A percentile compares a stretch with the other conserved stretches of the same genome.
Conservation (phyloP, 1,140 invertebrate genomes). For the Halictus rubicundus region DNA sequence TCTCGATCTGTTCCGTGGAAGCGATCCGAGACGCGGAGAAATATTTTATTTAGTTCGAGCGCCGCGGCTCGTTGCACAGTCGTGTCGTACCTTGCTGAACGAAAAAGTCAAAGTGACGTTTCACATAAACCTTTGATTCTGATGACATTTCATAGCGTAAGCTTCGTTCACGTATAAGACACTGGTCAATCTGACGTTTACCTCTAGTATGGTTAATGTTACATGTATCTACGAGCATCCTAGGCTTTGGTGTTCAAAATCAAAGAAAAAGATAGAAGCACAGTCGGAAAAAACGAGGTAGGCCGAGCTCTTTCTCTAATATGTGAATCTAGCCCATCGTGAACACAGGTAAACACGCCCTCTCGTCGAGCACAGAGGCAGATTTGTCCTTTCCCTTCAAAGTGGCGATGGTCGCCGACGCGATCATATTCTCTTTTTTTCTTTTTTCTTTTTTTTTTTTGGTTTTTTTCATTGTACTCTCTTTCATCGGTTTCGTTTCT, state of each 20-base stretch:
- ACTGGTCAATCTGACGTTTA: constrained; percentile 37
- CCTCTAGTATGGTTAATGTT: constrained; percentile 40
- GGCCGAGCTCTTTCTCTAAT: constrained; percentile 49
- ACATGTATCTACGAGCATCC: constrained; percentile 76
- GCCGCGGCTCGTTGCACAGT: neutral
- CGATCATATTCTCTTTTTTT: neutral
- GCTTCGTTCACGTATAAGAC: constrained; percentile 22
- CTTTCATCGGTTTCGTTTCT: neutral
- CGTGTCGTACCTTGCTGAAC: neutral
- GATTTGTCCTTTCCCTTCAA: constrained; percentile 5
- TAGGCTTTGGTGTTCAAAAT: constrained; percentile 67
- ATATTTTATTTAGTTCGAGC: neutral
- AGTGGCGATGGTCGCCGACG: constrained; percentile 23
- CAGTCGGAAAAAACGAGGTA: constrained; percentile 34
- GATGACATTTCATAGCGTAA: constrained; percentile 36
- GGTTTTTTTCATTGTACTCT: too few relatives aligned
- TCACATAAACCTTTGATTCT: constrained; percentile 65
- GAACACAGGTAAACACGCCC: constrained; percentile 37
- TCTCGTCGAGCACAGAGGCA: constrained; percentile 44
- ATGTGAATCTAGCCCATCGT: constrained; percentile 32
- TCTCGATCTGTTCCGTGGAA: neutral
- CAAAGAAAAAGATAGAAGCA: constrained; percentile 54
- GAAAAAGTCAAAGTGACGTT: constrained; percentile 34
- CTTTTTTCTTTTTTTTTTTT: too few relatives aligned
- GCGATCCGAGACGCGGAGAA: neutral